Conservation (phyloP, 1,140 invertebrate species). For the Papilio aristodemus region DNA sequence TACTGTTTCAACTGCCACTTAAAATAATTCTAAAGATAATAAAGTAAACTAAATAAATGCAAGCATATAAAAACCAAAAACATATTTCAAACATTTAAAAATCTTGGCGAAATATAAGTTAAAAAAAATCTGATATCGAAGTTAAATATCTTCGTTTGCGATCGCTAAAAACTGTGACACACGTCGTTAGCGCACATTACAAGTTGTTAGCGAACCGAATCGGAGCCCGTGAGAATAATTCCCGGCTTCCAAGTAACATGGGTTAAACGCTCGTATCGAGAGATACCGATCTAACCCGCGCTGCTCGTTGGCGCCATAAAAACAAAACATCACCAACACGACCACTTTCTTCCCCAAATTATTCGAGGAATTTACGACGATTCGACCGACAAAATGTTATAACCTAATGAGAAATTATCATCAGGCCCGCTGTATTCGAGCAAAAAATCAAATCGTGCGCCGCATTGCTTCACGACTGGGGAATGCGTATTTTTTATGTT, state of each 20-base stretch:
- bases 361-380: conserved; percentile 78
- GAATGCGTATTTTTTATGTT: conserved; percentile 66
- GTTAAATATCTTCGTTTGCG: conserved; percentile 22
- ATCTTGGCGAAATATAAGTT: conserved; percentile 8
- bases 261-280: conserved; percentile 77
- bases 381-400: conserved; percentile 78
- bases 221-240: conserved; percentile 70
- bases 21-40: not conserved
- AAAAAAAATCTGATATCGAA: conserved; percentile 15
- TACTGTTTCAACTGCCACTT: conserved; percentile 10
- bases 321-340: conserved; percentile 75
- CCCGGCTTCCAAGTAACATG: conserved; percentile 74
- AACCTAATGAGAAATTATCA: conserved; percentile 80
- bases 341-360: conserved; percentile 79
- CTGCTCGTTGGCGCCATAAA: conserved; percentile 77
- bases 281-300: conserved; percentile 77
- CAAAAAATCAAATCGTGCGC: conserved; percentile 67
- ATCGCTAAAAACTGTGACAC: conserved; percentile 40
- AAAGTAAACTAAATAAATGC: not conserved
- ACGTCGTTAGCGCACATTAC: conserved; percentile 57
- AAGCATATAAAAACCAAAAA: not conserved
- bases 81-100: not conserved
- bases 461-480: conserved; percentile 44
- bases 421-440: conserved; percentile 56
- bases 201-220: conserved; percentile 65